phyloP scores from a whole-genome alignment of 2,888 invertebrate species.

The Taenaris catops region DNA sequence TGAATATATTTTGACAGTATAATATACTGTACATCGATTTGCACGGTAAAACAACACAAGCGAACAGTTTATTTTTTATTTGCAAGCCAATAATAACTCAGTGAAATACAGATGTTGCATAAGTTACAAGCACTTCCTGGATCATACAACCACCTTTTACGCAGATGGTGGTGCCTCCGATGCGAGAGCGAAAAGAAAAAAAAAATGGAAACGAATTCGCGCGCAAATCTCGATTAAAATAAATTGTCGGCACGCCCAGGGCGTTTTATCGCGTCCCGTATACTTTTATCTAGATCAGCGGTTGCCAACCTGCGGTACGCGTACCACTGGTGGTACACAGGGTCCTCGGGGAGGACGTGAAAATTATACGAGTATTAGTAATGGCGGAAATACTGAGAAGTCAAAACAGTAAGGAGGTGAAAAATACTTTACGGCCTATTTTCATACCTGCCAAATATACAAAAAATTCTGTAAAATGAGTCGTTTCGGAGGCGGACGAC shows the following conservation, averaged over 20 bases:
- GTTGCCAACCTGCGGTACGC: too few species aligned
- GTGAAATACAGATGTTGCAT: slow-evolving; percentile 40
- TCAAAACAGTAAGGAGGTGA: too few species aligned
- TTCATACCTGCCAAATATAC: too few species aligned
- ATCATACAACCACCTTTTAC: slow-evolving; percentile 52
- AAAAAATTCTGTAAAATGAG: too few species aligned
- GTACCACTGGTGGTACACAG: too few species aligned
- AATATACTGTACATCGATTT: too few species aligned
- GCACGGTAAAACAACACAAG: too few species aligned
- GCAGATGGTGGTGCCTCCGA: slow-evolving; percentile 44
- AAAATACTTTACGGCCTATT: too few species aligned
- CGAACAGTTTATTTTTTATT: slow-evolving; percentile 18
- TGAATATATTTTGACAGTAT: neutral
- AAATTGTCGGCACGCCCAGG: slow-evolving; percentile 60
- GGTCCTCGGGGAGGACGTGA: too few species aligned
- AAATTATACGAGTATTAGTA: too few species aligned
- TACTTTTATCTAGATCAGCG: slow-evolving; percentile 60
- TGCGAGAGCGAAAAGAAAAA: slow-evolving; percentile 8
- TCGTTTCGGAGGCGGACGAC: too few species aligned
- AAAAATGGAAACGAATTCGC: slow-evolving; percentile 38
- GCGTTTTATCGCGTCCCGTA: slow-evolving; percentile 41
- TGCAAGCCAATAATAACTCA: slow-evolving; percentile 27
- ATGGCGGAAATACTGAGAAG: too few species aligned
- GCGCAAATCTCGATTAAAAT: slow-evolving; percentile 53
- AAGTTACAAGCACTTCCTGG: slow-evolving; percentile 49